Evolutionary conservation across 1,140 invertebrate species (phyloP), one percentile per base, ranked within the genome.

Genomic region (Drosophila saltans): DNA sequence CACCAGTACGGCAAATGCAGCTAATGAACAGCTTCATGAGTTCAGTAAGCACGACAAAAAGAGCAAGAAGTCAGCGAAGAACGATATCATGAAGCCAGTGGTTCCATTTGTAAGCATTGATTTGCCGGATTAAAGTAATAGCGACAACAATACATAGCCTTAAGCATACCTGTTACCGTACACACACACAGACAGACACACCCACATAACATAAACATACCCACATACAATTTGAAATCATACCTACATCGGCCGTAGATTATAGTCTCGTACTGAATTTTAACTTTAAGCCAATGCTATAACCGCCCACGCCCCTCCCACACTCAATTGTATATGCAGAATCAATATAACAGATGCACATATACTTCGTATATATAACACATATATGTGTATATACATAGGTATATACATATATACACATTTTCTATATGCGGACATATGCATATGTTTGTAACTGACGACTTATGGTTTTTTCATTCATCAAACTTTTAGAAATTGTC

Each of bases 51-150:
- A 95, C 93, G 94, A 91, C 82, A 95, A 93, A 93, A 93, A 90
- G 81, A 94, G 88, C 93, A 95, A 92, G 94, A 95, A 93, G 93
- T 93, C 89, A 80, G 94, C 90, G 92, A 96, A 96, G 90, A 95
- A 95, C 78, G 96, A 97, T 93, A 93, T 95, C 26, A 93, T 95
- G 81, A 97, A 97, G 93, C 96, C 96, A 66, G 96, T 97, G 69
- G 95, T 97, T 92, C 97, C 97, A 82, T 96, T 97, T 72, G 94
- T 97, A 56, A 96, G 96, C 73, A 97, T 98, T 93, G 97, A 98
- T 81, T 96, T 97, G 94, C 97, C 97, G 11, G 97, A 98, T 94
- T 98, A 95, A 96, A 75, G 10, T 3, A n/a, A 58, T 1, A 64
- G 58, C 36, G 66, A 63, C 11, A 43, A 65, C n/a, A 62, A 65